These are phyloP conservation scores for Pocillopora meandrina DNA, from an alignment of 92 coral and sea anemone species.

Conservation along the genomic window DNA sequence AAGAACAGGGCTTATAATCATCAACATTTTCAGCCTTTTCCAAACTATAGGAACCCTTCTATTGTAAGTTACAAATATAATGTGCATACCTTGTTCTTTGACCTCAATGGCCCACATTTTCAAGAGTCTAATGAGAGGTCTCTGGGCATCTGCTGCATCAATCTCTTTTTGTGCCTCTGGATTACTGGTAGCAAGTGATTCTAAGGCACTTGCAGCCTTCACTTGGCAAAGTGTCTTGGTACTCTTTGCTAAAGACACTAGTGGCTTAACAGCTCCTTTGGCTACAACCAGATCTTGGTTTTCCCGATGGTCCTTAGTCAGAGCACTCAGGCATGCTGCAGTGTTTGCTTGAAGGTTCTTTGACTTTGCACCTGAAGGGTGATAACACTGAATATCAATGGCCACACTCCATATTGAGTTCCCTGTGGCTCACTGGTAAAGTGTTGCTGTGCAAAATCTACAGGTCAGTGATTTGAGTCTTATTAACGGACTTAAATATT, in stretches of 20 bases:
- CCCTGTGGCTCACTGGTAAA: too few species aligned
- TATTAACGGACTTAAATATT: too few species aligned
- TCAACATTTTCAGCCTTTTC: too few species aligned
- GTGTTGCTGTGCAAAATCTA: too few species aligned
- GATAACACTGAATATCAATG: too few species aligned
- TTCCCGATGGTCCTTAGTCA: constrained; percentile 74
- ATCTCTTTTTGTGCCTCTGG: constrained; percentile 89
- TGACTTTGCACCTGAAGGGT: constrained; percentile 75
- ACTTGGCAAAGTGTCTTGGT: constrained; percentile 92
- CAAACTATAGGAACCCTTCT: neutral
- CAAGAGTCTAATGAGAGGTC: constrained; percentile 86
- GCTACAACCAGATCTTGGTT: constrained; percentile 89
- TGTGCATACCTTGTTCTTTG: constrained; percentile 88
- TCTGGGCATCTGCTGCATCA: constrained; percentile 91
- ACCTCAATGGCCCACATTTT: constrained; percentile 98
- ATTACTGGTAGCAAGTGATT: constrained; percentile 83
- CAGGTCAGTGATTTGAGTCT: too few species aligned
- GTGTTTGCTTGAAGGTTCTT: constrained; percentile 96
- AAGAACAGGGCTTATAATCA: too few species aligned
- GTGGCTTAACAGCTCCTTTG: constrained; percentile 86
- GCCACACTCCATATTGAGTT: too few species aligned
- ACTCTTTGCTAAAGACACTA: constrained; percentile 79
- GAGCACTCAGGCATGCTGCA: constrained; percentile 90
- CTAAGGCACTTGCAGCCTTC: constrained; percentile 97
- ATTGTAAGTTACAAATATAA: neutral